phyloP scores from a whole-genome alignment of 64 coral and sea anemone genomes.

The Porites australiensis region DNA sequence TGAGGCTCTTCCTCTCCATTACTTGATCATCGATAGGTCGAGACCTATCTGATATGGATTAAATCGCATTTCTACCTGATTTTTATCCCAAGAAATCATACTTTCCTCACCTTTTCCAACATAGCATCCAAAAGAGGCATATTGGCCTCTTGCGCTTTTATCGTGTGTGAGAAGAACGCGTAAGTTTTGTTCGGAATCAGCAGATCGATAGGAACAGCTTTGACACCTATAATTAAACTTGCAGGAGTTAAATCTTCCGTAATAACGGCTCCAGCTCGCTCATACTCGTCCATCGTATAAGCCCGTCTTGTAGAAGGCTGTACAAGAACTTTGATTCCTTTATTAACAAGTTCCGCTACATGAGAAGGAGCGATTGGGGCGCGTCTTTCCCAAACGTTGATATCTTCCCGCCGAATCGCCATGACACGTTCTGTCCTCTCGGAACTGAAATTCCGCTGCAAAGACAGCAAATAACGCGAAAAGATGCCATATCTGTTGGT shows the following conservation, averaged over 20 bases:
- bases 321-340: slow-evolving; percentile 97
- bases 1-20: too few species aligned
- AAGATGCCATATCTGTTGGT: neutral
- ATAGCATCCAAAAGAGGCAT: slow-evolving; percentile 98
- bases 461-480: slow-evolving; percentile 9
- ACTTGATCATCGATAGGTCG: too few species aligned
- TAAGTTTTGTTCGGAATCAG: slow-evolving; percentile 94
- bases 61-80: too few species aligned
- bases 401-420: slow-evolving; percentile 96
- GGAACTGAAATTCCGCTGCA: neutral
- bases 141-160: slow-evolving; percentile 95
- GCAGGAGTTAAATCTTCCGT: slow-evolving; percentile 92
- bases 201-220: slow-evolving; percentile 91
- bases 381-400: slow-evolving; percentile 98
- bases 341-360: slow-evolving; percentile 89
- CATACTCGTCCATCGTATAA: slow-evolving; percentile 98
- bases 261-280: slow-evolving; percentile 85
- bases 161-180: slow-evolving; percentile 98
- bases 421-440: slow-evolving; percentile 66
- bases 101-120: slow-evolving; percentile 85
- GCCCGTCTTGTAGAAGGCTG: slow-evolving; percentile 96
- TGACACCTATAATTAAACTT: slow-evolving; percentile 94
- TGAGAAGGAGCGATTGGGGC: slow-evolving; percentile 94
- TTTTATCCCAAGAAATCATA: neutral
- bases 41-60: too few species aligned